Conservation (phyloP, 2,888 invertebrate species). For the Julus scandinavius region DNA sequence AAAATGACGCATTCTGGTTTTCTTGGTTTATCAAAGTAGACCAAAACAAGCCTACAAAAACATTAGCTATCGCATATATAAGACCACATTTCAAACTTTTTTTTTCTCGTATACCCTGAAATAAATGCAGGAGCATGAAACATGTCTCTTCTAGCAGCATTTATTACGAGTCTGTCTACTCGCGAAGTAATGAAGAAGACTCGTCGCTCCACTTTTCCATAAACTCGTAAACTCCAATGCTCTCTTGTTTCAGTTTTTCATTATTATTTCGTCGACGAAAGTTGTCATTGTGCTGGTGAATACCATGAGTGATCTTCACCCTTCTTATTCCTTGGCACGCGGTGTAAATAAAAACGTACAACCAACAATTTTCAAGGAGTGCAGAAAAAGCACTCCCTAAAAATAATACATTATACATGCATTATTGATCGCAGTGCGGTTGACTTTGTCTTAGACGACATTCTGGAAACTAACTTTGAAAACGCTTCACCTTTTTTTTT, state of each 20-base stretch:
- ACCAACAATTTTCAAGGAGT: slow-evolving; percentile 22
- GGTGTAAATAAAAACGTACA: not conserved
- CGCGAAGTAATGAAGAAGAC: slow-evolving; percentile 20
- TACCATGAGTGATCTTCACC: slow-evolving; percentile 33
- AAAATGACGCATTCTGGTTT: not conserved
- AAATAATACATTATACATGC: slow-evolving; percentile 26
- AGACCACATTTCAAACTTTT: not conserved
- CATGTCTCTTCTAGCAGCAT: slow-evolving; percentile 33
- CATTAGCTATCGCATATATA: slow-evolving; percentile 22
- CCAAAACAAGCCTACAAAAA: not conserved
- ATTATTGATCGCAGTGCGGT: slow-evolving; percentile 18
- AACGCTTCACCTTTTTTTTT: slow-evolving; percentile 16
- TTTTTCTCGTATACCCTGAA: not conserved
- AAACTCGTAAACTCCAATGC: slow-evolving; percentile 6
- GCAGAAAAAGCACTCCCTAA: slow-evolving; percentile 26
- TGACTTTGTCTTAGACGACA: slow-evolving; percentile 25
- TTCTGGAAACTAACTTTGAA: not conserved
- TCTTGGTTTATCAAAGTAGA: not conserved
- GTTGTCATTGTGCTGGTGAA: not conserved
- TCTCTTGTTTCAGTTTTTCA: slow-evolving; percentile 17
- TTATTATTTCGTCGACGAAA: slow-evolving; percentile 14
- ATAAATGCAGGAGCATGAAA: slow-evolving; percentile 14
- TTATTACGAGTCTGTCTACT: slow-evolving; percentile 25
- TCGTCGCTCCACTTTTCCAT: not conserved
- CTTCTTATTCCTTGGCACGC: not conserved